phyloP scores from a whole-genome alignment of 1,140 invertebrate species.

The Zophobas atratus region DNA sequence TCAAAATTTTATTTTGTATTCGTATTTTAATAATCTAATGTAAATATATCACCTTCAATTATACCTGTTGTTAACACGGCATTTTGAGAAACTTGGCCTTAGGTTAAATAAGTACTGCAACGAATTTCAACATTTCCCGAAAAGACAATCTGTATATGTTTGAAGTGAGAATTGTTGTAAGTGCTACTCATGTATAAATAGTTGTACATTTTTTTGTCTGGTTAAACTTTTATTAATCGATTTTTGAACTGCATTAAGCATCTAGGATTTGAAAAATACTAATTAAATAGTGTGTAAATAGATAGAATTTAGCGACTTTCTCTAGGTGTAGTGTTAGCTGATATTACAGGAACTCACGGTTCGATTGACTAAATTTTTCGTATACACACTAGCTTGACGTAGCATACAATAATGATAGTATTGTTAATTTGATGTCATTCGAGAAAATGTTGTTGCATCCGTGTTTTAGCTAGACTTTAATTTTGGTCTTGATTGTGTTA shows the following conservation, averaged over 20 bases:
- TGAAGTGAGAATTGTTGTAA: constrained; percentile 52
- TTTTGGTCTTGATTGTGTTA: too few relatives aligned
- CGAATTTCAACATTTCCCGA: constrained; percentile 58
- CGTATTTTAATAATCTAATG: background rate
- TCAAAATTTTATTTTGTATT: background rate
- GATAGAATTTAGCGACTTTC: constrained; percentile 16
- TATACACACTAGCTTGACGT: too few relatives aligned
- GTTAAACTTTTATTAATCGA: constrained; percentile 49
- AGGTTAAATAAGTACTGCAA: constrained; percentile 53
- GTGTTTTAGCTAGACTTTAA: too few relatives aligned
- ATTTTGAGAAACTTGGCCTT: constrained; percentile 19
- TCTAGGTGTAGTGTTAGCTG: constrained; percentile 33
- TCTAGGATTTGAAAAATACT: constrained; percentile 62
- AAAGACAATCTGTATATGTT: constrained; percentile 60
- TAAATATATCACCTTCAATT: too few relatives aligned
- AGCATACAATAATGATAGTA: too few relatives aligned
- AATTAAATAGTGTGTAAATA: constrained; percentile 48
- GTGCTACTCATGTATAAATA: constrained; percentile 45
- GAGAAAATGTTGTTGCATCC: too few relatives aligned
- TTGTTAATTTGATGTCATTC: too few relatives aligned
- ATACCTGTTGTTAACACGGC: background rate
- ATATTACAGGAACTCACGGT: constrained; percentile 9
- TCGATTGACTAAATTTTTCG: background rate
- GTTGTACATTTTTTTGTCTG: constrained; percentile 45
- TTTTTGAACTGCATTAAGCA: constrained; percentile 61